Conservation (phyloP, 1,140 invertebrate genomes). For the Solenopsis invicta region DNA sequence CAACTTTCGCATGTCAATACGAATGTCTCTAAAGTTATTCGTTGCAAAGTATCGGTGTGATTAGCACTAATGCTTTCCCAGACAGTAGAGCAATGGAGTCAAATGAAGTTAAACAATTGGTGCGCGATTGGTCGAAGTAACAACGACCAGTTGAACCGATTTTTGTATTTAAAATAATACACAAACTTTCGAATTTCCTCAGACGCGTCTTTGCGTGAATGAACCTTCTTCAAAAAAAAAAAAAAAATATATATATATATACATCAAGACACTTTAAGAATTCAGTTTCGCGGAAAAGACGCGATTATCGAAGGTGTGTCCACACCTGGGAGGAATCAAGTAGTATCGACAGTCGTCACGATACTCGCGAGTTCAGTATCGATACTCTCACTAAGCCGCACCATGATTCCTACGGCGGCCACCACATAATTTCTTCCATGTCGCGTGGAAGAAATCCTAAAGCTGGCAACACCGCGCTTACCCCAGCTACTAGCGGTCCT, state of each 20-base stretch:
- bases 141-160: not conserved
- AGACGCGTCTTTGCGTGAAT: not conserved
- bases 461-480: slow-evolving; percentile 85
- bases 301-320: slow-evolving; percentile 6
- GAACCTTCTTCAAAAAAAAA: not conserved
- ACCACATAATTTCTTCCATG: slow-evolving; percentile 14
- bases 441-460: slow-evolving; percentile 1
- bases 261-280: not conserved
- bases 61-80: not conserved
- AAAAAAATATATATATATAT: not conserved
- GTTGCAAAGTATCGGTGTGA: not conserved
- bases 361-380: not conserved
- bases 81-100: not conserved
- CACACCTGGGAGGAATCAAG: not conserved
- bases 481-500: slow-evolving; percentile 92
- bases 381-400: not conserved
- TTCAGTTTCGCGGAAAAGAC: not conserved
- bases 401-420: not conserved
- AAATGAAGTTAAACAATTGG: not conserved
- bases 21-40: not conserved
- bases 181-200: not conserved
- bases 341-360: not conserved
- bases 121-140: not conserved
- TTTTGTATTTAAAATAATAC: not conserved
- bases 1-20: too few species aligned